Percentiles rank a stretch among this genome's conserved stretches.
Conservation (phyloP, 2,797 vertebrate genomes). For the Coregonus suidteri region DNA sequence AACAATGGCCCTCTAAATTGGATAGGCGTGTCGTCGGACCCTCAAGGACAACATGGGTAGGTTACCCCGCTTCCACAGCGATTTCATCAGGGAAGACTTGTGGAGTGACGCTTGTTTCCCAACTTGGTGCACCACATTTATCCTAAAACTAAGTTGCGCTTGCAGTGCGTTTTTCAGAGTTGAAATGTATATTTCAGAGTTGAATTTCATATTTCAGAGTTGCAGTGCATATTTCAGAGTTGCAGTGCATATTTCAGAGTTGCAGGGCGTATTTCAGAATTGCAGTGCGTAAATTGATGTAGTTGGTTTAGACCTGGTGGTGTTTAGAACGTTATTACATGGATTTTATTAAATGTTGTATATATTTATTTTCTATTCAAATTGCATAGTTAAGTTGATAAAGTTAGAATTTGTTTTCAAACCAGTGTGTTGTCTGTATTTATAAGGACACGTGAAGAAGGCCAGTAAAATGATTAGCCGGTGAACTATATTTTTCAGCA, state of each 20-base stretch:
- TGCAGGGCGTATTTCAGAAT: too few species aligned
- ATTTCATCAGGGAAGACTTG: background rate
- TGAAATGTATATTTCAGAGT: too few species aligned
- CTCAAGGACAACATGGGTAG: background rate
- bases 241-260: too few species aligned
- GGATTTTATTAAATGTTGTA: too few species aligned
- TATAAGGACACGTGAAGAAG: background rate
- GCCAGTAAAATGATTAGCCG: background rate
- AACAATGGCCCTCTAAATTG: background rate
- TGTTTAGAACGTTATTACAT: too few species aligned
- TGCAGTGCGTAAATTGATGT: too few species aligned
- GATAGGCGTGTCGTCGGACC: background rate
- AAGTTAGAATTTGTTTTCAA: background rate
- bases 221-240: too few species aligned
- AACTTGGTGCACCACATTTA: background rate
- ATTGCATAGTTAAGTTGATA: background rate
- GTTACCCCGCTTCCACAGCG: background rate
- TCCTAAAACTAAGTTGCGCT: background rate
- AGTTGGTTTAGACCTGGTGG: too few species aligned
- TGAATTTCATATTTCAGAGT: too few species aligned
- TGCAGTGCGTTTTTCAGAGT: background rate
- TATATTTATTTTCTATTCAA: background rate
- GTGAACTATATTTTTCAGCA: conserved; percentile 49
- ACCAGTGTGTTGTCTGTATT: background rate
- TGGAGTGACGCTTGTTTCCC: background rate